Percentiles rank a stretch among this genome's conserved stretches.
Evolutionary conservation across 2,888 invertebrate species (phyloP).

Genomic region (Orthonevra nobilis): DNA sequence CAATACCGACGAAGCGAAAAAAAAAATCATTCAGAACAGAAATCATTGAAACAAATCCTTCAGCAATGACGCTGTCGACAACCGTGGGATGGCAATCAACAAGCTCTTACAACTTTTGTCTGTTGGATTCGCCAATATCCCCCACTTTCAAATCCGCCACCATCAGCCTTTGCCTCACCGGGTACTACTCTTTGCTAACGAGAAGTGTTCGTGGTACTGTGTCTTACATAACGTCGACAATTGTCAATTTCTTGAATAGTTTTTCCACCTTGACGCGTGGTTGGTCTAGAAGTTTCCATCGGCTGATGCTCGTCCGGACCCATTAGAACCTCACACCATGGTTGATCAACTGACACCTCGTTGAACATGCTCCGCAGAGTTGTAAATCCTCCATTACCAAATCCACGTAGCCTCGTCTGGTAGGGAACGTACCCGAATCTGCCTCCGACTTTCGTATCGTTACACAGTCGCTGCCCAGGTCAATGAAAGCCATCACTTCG

Average conservation of each 20-base stretch:
- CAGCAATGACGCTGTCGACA: too few relatives aligned
- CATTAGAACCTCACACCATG: constrained; percentile 12
- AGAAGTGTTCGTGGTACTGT: neutral
- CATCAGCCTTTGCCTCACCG: neutral
- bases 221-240: neutral
- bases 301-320: constrained; percentile 15
- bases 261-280: constrained; percentile 16
- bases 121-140: neutral
- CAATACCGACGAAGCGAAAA: too few relatives aligned
- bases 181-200: neutral
- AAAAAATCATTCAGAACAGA: too few relatives aligned
- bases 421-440: neutral
- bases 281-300: constrained; percentile 15
- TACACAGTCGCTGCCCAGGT: constrained; percentile 21
- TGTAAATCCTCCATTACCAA: constrained; percentile 11
- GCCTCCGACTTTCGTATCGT: constrained; percentile 2
- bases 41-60: too few relatives aligned
- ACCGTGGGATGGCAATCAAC: too few relatives aligned
- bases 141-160: constrained; percentile 8
- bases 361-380: constrained; percentile 4
- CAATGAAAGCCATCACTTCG: constrained; percentile 9
- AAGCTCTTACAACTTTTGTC: neutral
- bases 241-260: constrained; percentile 6
- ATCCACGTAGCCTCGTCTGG: constrained; percentile 5
- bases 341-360: constrained; percentile 5